Evolutionary conservation across 2,888 invertebrate species (phyloP).

Genomic region (Melangyna quadrimaculata): DNA sequence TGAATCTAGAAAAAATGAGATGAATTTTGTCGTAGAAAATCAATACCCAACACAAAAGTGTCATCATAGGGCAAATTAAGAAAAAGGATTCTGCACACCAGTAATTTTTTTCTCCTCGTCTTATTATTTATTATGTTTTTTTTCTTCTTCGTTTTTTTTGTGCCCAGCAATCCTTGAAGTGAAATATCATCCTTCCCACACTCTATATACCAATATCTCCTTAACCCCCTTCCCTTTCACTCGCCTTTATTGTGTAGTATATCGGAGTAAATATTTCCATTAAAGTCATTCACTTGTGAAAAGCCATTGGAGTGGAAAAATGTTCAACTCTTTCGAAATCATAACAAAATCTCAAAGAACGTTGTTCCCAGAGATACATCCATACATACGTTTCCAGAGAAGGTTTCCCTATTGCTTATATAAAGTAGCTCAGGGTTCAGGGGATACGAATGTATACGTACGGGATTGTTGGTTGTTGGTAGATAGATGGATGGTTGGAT

Average conservation of each 20-base stretch:
- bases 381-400: background rate
- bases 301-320: slow-evolving; percentile 68
- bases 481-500: slow-evolving; percentile 46
- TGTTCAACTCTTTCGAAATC: slow-evolving; percentile 69
- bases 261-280: slow-evolving; percentile 64
- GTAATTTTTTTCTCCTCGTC: background rate
- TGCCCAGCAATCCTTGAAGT: slow-evolving; percentile 48
- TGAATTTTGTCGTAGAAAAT: slow-evolving; percentile 32
- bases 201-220: background rate
- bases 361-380: background rate
- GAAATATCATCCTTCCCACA: slow-evolving; percentile 51
- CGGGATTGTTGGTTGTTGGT: slow-evolving; percentile 44
- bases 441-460: too few relatives aligned
- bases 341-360: slow-evolving; percentile 60
- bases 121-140: slow-evolving; percentile 1
- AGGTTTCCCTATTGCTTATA: background rate
- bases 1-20: slow-evolving; percentile 1
- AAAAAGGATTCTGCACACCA: slow-evolving; percentile 47
- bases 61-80: slow-evolving; percentile 58
- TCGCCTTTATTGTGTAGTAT: slow-evolving; percentile 11
- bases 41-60: slow-evolving; percentile 44
- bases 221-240: background rate
- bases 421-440: background rate
- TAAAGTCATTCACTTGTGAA: slow-evolving; percentile 69
- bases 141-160: slow-evolving; percentile 28